Evolutionary conservation across 2,888 invertebrate species (phyloP), one percentile per base, ranked within the genome.

Genomic region (Rambutsinella grinnellia): DNA sequence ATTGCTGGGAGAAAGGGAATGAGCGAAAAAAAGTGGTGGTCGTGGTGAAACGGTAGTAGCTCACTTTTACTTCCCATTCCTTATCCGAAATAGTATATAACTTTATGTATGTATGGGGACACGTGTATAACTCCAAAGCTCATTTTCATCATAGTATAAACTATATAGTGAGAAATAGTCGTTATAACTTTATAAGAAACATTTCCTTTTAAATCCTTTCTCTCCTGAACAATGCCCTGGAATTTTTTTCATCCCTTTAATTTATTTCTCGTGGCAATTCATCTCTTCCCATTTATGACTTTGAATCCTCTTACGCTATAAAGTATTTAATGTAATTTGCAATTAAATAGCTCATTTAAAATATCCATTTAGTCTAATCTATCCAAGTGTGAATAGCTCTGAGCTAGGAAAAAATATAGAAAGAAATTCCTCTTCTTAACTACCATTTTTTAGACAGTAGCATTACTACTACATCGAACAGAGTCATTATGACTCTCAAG

Each of bases 11-110:
- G 49, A 44, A 46, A 53, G 56, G 23, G 56, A 36, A 56, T 57
- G 56, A 28, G 62, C 10, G 57, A 54, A 49, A 58, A n/a, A 44
- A 36, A n/a, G 49, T 49, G n/a, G 19, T 49, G 65, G 6, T 27
- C 24, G 49, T 49, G 19, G 36, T 36, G 49, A 49, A 49, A 49
- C 27, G 70, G 71, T 63, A 71, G 71, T 71, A 63, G 71, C 71
- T 71, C 71, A 71, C 71, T 71, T 56, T 71, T 47, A 26, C 10
- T 46, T 26, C 26, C 21, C 56, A 26, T 61, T 67, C 60, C 51
- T 24, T 36, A 36, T 5, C 36, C 13, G 36, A 13, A 36, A 36
- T 8, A n/a, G n/a, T n/a, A n/a, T n/a, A n/a, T n/a, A n/a, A n/a
- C n/a, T n/a, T n/a, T n/a, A n/a, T n/a, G 36, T 36, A 36, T 13